phyloP scores from a whole-genome alignment of 2,113 vertebrate genomes.

The Microcebus murinus region DNA sequence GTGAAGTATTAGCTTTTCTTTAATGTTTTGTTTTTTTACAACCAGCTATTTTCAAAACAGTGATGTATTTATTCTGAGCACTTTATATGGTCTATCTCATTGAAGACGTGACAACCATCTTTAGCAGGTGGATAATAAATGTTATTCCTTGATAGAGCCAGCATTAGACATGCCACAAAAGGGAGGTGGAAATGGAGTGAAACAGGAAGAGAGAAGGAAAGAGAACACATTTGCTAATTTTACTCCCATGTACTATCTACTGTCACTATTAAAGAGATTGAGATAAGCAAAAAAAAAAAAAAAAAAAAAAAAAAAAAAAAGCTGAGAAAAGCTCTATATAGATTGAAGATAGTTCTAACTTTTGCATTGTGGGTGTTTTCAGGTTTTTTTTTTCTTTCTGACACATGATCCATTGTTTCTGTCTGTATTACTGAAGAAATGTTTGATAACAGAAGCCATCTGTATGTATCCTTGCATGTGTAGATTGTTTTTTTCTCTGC shows the following conservation, averaged over 20 bases:
- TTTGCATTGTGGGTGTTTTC: not conserved
- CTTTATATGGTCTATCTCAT: not conserved
- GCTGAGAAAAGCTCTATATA: not conserved
- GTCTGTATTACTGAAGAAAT: not conserved
- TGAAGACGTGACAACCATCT: not conserved
- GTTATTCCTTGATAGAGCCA: not conserved
- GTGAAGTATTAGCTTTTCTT: not conserved
- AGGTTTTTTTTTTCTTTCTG: conserved; percentile 10
- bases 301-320: not conserved
- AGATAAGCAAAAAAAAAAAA: not conserved
- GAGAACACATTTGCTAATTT: not conserved
- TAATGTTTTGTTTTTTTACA: not conserved
- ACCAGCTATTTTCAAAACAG: not conserved
- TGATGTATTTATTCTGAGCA: not conserved
- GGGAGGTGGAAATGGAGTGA: not conserved
- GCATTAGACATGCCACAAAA: not conserved
- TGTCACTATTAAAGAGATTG: not conserved
- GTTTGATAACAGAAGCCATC: not conserved
- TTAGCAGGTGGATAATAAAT: not conserved
- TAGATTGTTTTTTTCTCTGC: not conserved
- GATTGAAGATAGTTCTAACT: not conserved
- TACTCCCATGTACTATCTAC: not conserved
- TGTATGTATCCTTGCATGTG: not conserved
- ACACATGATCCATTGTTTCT: not conserved
- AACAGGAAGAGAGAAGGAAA: not conserved